Evolutionary conservation across 2,888 invertebrate genomes (phyloP).

Genomic region (Dasysyrphus tricinctus): DNA sequence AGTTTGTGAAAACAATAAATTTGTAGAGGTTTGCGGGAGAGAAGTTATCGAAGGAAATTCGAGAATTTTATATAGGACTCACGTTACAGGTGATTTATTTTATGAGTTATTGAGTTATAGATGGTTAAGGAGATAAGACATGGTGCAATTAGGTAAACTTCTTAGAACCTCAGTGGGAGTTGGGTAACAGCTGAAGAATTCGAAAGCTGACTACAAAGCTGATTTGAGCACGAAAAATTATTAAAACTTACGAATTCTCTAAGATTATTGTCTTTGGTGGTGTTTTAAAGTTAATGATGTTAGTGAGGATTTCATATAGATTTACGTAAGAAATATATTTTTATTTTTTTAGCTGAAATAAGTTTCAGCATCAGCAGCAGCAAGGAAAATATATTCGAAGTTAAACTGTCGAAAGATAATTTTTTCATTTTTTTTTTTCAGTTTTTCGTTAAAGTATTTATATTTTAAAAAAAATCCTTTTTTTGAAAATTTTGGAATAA

Average conservation of each 20-base stretch:
- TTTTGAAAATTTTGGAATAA: too few relatives aligned
- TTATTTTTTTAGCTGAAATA: too few relatives aligned
- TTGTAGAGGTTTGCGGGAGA: not conserved
- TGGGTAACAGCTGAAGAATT: not conserved
- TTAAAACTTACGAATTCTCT: not conserved
- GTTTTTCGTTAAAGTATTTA: too few relatives aligned
- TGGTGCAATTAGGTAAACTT: not conserved
- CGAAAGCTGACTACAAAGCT: not conserved
- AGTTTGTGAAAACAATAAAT: slow-evolving; percentile 16
- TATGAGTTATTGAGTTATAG: slow-evolving; percentile 24
- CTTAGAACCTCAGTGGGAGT: not conserved
- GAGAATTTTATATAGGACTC: not conserved
- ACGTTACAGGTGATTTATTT: slow-evolving; percentile 12
- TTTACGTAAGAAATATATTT: too few relatives aligned
- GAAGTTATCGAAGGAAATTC: slow-evolving; percentile 9
- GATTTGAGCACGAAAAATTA: not conserved
- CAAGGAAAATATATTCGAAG: too few relatives aligned
- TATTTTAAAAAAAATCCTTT: too few relatives aligned
- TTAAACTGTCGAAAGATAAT: too few relatives aligned
- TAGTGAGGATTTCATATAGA: too few relatives aligned
- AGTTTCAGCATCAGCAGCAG: too few relatives aligned
- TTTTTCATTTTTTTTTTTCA: too few relatives aligned
- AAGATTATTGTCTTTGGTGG: not conserved
- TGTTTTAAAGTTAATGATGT: not conserved
- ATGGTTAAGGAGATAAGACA: slow-evolving; percentile 11